These are phyloP conservation scores for Nipponia nippon DNA, from an alignment of 2,113 vertebrate species.

Conservation along the genomic window DNA sequence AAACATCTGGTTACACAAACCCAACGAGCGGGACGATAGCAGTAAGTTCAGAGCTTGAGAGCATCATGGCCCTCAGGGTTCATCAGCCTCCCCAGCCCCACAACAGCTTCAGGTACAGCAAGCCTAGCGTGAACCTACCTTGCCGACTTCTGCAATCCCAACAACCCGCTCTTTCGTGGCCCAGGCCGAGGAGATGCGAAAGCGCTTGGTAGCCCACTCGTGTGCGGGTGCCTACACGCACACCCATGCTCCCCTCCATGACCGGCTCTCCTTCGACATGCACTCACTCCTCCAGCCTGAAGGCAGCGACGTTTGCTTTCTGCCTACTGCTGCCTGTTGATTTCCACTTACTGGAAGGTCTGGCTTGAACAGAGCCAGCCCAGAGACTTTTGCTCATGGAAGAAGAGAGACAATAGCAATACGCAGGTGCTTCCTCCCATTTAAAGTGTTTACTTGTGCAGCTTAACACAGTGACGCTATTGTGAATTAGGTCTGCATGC, in stretches of 20 bases:
- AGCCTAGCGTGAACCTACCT: not conserved
- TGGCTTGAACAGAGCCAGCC: not conserved
- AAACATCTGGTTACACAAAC: not conserved
- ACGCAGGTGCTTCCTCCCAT: slow-evolving; percentile 66
- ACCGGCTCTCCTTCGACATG: rapidly evolving
- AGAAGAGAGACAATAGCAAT: slow-evolving; percentile 41
- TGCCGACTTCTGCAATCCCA: not conserved
- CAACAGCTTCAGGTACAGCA: not conserved
- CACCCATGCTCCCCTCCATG: slow-evolving; percentile 12
- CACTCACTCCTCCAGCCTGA: not conserved
- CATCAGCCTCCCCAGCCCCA: not conserved
- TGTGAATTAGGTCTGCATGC: not conserved
- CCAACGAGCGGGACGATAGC: rapidly evolving
- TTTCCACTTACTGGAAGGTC: not conserved
- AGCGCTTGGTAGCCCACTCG: not conserved
- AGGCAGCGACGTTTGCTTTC: not conserved
- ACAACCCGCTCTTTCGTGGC: rapidly evolving
- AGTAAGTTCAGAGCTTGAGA: not conserved
- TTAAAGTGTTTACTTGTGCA: slow-evolving; percentile 63
- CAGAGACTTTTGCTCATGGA: not conserved
- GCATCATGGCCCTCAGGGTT: rapidly evolving
- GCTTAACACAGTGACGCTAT: not conserved
- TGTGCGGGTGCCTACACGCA: not conserved
- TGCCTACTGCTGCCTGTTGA: not conserved
- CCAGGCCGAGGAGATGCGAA: not conserved